Conservation (phyloP, 2,797 vertebrate genomes). For the Danio kyathit region DNA sequence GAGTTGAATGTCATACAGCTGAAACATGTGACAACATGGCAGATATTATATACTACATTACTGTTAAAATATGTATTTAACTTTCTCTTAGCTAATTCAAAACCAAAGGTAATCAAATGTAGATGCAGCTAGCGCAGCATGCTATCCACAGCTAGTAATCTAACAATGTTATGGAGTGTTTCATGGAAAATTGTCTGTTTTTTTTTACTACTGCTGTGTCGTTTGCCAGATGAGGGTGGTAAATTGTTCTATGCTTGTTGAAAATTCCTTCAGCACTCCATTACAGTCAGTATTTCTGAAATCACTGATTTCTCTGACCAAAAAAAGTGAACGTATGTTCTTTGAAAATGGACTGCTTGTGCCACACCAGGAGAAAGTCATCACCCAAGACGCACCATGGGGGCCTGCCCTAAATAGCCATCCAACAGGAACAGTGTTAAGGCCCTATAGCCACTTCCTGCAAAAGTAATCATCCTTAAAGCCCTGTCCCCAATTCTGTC, state of each 20-base stretch:
- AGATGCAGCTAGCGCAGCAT: too few species aligned
- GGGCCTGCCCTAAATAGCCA: constrained; percentile 63
- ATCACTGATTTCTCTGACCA: not conserved
- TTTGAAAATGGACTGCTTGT: constrained; percentile 23
- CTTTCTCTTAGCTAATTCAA: too few species aligned
- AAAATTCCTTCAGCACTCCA: constrained; percentile 9
- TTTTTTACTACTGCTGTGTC: not conserved
- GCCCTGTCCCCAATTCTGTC: constrained; percentile 32
- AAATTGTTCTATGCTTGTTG: not conserved
- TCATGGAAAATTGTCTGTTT: not conserved
- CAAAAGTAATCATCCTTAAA: constrained; percentile 40
- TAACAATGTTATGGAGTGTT: not conserved
- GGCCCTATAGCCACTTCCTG: constrained; percentile 48
- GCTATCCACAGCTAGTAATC: not conserved
- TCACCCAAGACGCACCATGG: constrained; percentile 56
- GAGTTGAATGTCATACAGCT: too few species aligned
- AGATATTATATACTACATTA: too few species aligned
- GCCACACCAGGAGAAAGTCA: constrained; percentile 34
- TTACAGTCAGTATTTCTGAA: not conserved
- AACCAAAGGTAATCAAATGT: too few species aligned
- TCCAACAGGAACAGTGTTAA: constrained; percentile 64
- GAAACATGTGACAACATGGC: too few species aligned
- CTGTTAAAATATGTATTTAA: too few species aligned
- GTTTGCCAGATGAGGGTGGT: not conserved
- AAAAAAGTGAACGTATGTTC: constrained; percentile 9